phyloP scores from a whole-genome alignment of 2,113 vertebrate genomes.

The Tautogolabrus adspersus region DNA sequence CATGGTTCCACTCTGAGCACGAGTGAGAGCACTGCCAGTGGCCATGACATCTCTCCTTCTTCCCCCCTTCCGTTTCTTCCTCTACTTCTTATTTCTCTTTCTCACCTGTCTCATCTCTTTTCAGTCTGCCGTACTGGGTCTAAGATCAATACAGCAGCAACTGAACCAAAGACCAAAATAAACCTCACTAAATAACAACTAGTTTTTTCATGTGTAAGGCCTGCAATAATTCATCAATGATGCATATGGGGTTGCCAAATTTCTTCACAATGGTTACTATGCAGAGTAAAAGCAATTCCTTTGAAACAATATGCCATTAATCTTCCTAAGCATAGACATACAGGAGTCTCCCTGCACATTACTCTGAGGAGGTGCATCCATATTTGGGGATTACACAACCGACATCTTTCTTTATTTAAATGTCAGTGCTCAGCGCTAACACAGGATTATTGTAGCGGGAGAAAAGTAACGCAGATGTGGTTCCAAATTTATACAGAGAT shows the following conservation, averaged over 20 bases:
- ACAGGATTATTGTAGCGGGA: background rate
- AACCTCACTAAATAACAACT: background rate
- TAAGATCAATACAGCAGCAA: constrained; percentile 11
- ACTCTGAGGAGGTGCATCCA: background rate
- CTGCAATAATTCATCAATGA: background rate
- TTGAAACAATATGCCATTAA: background rate
- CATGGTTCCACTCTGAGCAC: constrained; percentile 17
- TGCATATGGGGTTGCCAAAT: background rate
- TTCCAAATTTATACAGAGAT: background rate
- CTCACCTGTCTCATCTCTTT: constrained; percentile 16
- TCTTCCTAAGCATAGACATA: background rate
- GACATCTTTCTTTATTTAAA: too few species aligned
- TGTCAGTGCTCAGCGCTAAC: background rate
- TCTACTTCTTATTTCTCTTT: constrained; percentile 9
- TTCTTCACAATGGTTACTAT: background rate
- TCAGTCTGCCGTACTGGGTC: background rate
- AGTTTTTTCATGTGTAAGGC: background rate
- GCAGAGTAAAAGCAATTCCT: background rate
- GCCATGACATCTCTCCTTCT: constrained; percentile 1
- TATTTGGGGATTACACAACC: background rate
- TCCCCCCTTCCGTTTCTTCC: background rate
- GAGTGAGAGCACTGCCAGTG: constrained; percentile 17
- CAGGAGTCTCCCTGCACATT: background rate
- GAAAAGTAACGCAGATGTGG: background rate
- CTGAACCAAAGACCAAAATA: background rate